phyloP scores from a whole-genome alignment of 2,888 invertebrate species.

The Candidula unifasciata region DNA sequence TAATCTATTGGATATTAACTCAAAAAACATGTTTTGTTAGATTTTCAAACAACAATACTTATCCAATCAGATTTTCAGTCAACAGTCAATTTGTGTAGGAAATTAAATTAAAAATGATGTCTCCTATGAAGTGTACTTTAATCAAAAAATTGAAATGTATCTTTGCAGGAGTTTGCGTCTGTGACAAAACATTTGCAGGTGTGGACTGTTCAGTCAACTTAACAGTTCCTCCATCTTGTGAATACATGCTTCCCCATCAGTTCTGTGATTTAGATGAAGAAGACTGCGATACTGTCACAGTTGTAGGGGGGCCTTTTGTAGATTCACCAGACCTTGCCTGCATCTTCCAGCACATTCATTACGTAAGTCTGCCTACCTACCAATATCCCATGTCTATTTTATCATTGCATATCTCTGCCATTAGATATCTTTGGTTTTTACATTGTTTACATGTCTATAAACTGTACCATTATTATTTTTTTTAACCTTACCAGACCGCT shows the following conservation, averaged over 20 bases:
- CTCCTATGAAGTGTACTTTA: not conserved
- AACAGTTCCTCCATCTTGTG: constrained; percentile 52
- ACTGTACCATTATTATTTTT: too few species aligned
- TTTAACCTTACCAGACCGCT: too few species aligned
- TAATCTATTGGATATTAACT: too few species aligned
- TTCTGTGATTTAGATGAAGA: constrained; percentile 50
- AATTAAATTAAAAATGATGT: too few species aligned
- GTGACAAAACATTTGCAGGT: constrained; percentile 56
- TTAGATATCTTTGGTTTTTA: too few species aligned
- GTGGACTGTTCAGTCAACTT: constrained; percentile 59
- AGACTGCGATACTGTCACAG: constrained; percentile 46
- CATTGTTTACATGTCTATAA: too few species aligned
- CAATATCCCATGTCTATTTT: too few species aligned
- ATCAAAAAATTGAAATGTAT: not conserved
- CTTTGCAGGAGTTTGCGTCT: constrained; percentile 58
- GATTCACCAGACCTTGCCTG: constrained; percentile 51
- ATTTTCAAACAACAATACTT: too few species aligned
- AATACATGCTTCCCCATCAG: constrained; percentile 42
- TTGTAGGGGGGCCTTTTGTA: constrained; percentile 56
- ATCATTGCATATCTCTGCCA: too few species aligned
- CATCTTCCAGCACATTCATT: constrained; percentile 49
- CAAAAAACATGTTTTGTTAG: too few species aligned
- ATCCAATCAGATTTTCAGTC: too few species aligned
- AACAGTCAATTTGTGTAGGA: too few species aligned
- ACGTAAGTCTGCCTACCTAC: constrained; percentile 45